Conservation (phyloP, 2,888 invertebrate species). For the Petrophora chlorosata region DNA sequence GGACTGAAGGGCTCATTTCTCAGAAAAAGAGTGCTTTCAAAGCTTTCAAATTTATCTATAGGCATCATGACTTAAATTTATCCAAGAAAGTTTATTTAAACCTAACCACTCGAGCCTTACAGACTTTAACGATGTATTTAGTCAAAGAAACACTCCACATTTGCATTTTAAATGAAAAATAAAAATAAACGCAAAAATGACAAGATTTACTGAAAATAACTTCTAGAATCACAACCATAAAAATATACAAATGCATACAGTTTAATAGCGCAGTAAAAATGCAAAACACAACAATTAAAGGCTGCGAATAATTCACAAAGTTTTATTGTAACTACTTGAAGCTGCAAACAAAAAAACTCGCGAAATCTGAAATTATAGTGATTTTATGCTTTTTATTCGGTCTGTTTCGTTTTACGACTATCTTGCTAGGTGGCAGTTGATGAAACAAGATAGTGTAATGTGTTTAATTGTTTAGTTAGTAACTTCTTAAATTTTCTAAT, state of each 20-base stretch:
- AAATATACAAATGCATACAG: background rate
- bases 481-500: background rate
- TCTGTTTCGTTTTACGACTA: constrained; percentile 18
- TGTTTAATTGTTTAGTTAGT: constrained; percentile 7
- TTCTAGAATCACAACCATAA: constrained; percentile 1
- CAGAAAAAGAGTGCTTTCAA: too few species aligned
- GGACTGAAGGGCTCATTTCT: too few species aligned
- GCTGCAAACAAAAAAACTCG: constrained; percentile 7
- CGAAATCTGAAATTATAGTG: constrained; percentile 9
- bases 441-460: background rate
- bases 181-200: constrained; percentile 6
- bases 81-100: background rate
- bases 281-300: constrained; percentile 18
- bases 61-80: too few species aligned
- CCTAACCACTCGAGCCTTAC: background rate
- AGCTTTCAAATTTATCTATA: constrained; percentile 3
- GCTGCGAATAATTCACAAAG: constrained; percentile 4
- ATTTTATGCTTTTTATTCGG: constrained; percentile 18
- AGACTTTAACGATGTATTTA: constrained; percentile 28
- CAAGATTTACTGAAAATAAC: constrained; percentile 5
- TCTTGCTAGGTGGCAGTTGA: constrained; percentile 1
- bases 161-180: constrained; percentile 16
- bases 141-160: constrained; percentile 5
- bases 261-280: constrained; percentile 15
- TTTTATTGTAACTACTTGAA: constrained; percentile 12